phyloP scores from a whole-genome alignment of 2,888 invertebrate genomes.

The Ornithoptera priamus region DNA sequence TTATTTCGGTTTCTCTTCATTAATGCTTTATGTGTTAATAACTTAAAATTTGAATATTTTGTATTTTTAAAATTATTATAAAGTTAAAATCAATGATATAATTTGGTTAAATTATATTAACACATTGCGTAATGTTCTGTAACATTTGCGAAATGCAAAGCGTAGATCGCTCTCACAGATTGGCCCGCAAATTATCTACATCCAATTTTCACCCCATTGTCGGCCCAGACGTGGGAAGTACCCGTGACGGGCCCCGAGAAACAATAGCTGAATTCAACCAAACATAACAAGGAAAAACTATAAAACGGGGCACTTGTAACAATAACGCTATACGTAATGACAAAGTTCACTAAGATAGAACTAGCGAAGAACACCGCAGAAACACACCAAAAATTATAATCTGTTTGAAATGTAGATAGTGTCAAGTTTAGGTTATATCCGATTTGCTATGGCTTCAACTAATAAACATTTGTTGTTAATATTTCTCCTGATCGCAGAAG shows the following conservation, averaged over 20 bases:
- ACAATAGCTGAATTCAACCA: slow-evolving; percentile 78
- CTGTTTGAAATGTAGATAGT: slow-evolving; percentile 31
- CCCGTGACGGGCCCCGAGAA: slow-evolving; percentile 64
- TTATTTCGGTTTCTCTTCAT: too few species aligned
- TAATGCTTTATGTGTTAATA: neutral
- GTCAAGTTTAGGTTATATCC: neutral
- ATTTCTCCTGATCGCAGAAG: slow-evolving; percentile 48
- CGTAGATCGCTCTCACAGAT: slow-evolving; percentile 61
- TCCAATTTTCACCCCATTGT: slow-evolving; percentile 79
- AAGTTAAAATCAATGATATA: slow-evolving; percentile 28
- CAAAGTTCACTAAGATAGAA: slow-evolving; percentile 27
- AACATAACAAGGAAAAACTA: slow-evolving; percentile 77
- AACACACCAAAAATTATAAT: neutral
- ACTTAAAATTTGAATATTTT: too few species aligned
- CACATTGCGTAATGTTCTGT: slow-evolving; percentile 55
- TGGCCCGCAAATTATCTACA: slow-evolving; percentile 62
- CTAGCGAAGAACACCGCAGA: slow-evolving; percentile 1
- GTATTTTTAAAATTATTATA: neutral
- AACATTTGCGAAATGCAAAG: slow-evolving; percentile 49
- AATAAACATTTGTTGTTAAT: slow-evolving; percentile 26
- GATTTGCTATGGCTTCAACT: slow-evolving; percentile 8
- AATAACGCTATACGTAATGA: slow-evolving; percentile 27
- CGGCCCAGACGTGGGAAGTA: slow-evolving; percentile 61
- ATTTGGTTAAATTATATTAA: slow-evolving; percentile 35
- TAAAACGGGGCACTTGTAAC: slow-evolving; percentile 53